Evolutionary conservation across 1,140 invertebrate genomes (phyloP).

Genomic region (Aleiodes sp.): DNA sequence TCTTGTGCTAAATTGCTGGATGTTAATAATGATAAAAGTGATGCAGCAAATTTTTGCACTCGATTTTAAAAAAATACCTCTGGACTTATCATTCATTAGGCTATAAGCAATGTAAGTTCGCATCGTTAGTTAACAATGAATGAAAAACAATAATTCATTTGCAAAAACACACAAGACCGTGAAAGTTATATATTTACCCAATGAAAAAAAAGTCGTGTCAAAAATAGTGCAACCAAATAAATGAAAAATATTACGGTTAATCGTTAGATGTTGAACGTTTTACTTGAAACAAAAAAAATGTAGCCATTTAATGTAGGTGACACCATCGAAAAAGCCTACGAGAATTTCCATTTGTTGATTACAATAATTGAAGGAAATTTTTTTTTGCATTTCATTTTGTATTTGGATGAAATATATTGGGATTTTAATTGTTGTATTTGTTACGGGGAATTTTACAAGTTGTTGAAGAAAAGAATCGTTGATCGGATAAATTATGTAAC

Average conservation of each 20-base stretch:
- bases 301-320: conserved; percentile 6
- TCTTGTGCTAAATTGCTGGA: conserved; percentile 25
- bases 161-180: too few relatives aligned
- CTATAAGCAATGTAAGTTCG: conserved; percentile 7
- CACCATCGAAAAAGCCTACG: background rate
- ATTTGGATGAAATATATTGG: background rate
- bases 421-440: background rate
- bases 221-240: conserved; percentile 2
- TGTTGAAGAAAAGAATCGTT: too few relatives aligned
- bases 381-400: background rate
- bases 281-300: background rate
- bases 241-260: conserved; percentile 5
- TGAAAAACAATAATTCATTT: background rate
- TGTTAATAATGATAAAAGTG: background rate
- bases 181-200: conserved; percentile 20
- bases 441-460: background rate
- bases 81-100: conserved; percentile 25
- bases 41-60: conserved; percentile 20
- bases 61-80: conserved; percentile 16
- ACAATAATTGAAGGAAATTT: background rate
- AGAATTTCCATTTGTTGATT: background rate
- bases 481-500: background rate
- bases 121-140: conserved; percentile 6
- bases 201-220: conserved; percentile 17
- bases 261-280: conserved; percentile 16